phyloP scores from a whole-genome alignment of 2,113 vertebrate genomes.

The Trinectes maculatus region DNA sequence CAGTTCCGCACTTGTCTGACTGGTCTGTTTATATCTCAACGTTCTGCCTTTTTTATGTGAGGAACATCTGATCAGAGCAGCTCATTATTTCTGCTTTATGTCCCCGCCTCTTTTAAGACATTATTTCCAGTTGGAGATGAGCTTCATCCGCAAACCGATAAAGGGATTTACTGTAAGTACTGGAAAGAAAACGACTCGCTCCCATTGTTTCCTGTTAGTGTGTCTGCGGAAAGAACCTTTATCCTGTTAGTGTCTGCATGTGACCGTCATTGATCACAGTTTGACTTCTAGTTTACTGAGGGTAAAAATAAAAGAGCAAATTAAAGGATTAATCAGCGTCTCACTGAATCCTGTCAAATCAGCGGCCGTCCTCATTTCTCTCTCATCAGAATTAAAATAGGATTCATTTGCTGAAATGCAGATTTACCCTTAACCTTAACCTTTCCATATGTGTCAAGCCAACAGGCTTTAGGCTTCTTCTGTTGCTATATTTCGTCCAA shows the following conservation, averaged over 20 bases:
- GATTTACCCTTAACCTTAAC: neutral
- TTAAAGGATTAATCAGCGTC: too few species aligned
- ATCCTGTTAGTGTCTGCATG: too few species aligned
- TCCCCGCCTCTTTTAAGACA: too few species aligned
- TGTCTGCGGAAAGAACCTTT: neutral
- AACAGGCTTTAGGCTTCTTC: slow-evolving; percentile 11
- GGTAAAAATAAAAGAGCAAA: too few species aligned
- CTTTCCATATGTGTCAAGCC: neutral
- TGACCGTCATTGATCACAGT: too few species aligned
- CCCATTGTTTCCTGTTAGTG: neutral
- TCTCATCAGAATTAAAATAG: neutral
- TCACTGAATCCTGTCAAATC: neutral
- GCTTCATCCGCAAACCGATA: too few species aligned
- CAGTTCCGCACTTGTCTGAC: neutral
- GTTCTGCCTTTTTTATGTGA: neutral
- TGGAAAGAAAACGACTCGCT: too few species aligned
- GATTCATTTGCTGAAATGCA: neutral
- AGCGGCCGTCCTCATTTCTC: neutral
- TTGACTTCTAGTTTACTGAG: too few species aligned
- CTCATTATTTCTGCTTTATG: neutral
- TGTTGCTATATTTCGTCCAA: neutral
- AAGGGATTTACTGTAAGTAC: too few species aligned
- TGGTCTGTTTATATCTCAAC: neutral
- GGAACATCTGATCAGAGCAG: neutral
- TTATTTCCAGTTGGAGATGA: too few species aligned